These are phyloP conservation scores for Tarsius wallacei DNA, from an alignment of 2,797 vertebrate genomes.

Conservation along the genomic window DNA sequence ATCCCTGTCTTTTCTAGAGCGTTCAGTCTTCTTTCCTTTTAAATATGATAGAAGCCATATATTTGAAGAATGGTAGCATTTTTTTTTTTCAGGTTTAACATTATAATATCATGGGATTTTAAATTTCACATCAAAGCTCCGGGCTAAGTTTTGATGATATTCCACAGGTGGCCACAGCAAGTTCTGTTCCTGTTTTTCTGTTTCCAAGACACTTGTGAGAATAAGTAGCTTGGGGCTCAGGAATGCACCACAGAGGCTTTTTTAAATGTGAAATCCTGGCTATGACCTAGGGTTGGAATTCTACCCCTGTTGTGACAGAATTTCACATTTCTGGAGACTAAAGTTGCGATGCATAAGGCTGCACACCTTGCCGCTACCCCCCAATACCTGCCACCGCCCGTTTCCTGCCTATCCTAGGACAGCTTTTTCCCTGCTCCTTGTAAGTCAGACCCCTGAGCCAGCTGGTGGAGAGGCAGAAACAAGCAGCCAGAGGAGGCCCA, in stretches of 20 bases:
- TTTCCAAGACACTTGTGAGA: not conserved
- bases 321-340: not conserved
- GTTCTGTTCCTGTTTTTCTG: not conserved
- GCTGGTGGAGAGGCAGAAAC: not conserved
- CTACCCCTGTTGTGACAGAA: not conserved
- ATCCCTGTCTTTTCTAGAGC: not conserved
- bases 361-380: too few relatives aligned
- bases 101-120: not conserved
- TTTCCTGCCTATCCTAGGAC: not conserved
- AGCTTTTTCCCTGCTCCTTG: too few relatives aligned
- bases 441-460: not conserved
- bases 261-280: not conserved
- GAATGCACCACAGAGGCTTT: not conserved
- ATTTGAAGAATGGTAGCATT: not conserved
- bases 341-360: not conserved
- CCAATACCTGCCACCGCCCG: not conserved
- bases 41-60: not conserved
- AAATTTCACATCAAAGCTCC: rapidly evolving
- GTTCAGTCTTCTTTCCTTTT: not conserved
- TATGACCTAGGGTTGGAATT: too few relatives aligned
- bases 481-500: not conserved
- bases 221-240: not conserved
- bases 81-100: not conserved
- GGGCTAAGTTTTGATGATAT: rapidly evolving
- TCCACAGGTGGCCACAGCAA: not conserved